These are phyloP conservation scores for Cherax destructor DNA, from an alignment of 1,140 invertebrate genomes.

Conservation along the genomic window DNA sequence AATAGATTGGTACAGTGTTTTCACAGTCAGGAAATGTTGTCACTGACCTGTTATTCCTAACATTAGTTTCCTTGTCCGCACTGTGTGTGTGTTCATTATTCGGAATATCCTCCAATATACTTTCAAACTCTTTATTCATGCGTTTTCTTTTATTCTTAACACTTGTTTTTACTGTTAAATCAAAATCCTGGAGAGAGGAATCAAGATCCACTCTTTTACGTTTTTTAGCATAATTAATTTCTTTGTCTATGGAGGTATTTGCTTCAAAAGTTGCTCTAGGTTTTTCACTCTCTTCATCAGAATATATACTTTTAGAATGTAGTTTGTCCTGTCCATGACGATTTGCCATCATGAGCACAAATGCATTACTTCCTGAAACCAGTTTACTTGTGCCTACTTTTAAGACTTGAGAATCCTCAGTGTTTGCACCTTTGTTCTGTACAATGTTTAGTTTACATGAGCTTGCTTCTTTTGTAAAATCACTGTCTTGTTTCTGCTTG, in stretches of 20 bases:
- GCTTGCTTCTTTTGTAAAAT: neutral
- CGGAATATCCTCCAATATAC: neutral
- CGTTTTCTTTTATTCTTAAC: neutral
- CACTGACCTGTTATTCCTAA: neutral
- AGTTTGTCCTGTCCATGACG: neutral
- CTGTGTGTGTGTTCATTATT: neutral
- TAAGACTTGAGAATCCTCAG: neutral
- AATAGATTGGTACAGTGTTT: too few species aligned
- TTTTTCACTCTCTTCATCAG: neutral
- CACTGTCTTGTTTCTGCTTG: neutral
- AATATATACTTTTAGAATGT: neutral
- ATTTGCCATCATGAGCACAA: neutral
- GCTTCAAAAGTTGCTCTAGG: neutral
- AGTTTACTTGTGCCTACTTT: neutral
- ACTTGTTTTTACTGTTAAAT: neutral
- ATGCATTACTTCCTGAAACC: neutral
- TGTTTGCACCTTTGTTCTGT: neutral
- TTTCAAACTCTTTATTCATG: neutral
- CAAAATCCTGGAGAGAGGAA: slow-evolving; percentile 34
- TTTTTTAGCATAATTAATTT: neutral
- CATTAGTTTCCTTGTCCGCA: neutral
- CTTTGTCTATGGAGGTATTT: neutral
- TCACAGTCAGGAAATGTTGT: too few species aligned
- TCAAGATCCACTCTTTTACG: slow-evolving; percentile 13
- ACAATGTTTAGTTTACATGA: neutral